Percentiles rank a stretch among this genome's conserved stretches.
These are phyloP conservation scores for Melanotaenia boesemani DNA, from an alignment of 2,797 vertebrate species.

Conservation along the genomic window DNA sequence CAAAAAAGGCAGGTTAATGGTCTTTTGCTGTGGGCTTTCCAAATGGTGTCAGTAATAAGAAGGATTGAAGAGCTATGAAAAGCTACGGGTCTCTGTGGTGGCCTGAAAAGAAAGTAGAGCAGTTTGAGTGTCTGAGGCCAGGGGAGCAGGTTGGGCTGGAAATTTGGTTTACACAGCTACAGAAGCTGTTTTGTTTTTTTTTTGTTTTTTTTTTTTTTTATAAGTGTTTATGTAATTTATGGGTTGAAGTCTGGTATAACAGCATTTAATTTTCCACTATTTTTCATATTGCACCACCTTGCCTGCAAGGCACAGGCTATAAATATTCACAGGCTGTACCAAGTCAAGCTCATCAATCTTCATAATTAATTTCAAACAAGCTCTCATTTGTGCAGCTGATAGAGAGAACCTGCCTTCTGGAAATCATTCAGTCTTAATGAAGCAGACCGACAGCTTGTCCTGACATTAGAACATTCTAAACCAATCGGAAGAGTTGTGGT, in stretches of 20 bases:
- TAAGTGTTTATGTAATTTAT: neutral
- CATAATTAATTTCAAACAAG: slow-evolving; percentile 51
- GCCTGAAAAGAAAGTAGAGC: slow-evolving; percentile 74
- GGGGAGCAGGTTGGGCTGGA: slow-evolving; percentile 28
- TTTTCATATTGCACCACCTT: slow-evolving; percentile 34
- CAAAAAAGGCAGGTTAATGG: slow-evolving; percentile 31
- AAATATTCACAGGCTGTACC: slow-evolving; percentile 53
- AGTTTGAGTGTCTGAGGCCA: slow-evolving; percentile 30
- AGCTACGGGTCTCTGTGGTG: slow-evolving; percentile 50
- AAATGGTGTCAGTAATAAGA: slow-evolving; percentile 58
- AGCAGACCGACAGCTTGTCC: slow-evolving; percentile 14
- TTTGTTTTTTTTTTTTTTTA: neutral
- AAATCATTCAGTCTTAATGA: slow-evolving; percentile 33
- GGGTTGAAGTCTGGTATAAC: neutral
- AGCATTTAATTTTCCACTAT: neutral
- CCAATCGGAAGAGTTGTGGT: slow-evolving; percentile 22
- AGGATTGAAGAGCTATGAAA: slow-evolving; percentile 46
- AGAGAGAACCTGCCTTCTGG: slow-evolving; percentile 13
- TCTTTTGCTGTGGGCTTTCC: slow-evolving; percentile 36
- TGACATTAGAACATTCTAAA: slow-evolving; percentile 30
- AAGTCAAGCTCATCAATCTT: slow-evolving; percentile 44
- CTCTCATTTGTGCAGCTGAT: slow-evolving; percentile 23
- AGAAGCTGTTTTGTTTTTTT: neutral
- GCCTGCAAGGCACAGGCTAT: slow-evolving; percentile 10
- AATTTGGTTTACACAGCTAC: slow-evolving; percentile 8